Base-by-base conservation (phyloP, 2,113 vertebrate species). In the Istiophorus platypterus region DNA sequence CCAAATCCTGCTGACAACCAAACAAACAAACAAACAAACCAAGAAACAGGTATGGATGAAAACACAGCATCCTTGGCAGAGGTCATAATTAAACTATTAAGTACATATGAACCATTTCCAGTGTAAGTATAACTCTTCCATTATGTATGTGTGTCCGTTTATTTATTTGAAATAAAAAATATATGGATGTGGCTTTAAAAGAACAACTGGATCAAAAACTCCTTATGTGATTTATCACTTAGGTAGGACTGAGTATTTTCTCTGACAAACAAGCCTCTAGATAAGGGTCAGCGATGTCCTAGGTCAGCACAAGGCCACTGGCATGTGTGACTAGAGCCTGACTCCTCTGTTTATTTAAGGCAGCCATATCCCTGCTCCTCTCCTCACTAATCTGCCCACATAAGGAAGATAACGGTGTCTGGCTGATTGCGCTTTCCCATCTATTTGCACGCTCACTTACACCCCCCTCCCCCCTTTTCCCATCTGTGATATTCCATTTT, bases 301-400 rank as follows among this genome's bases (percentile, higher is more conserved):
- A 29, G 83, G 84, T 89, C 87, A 81, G 27, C 27, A 45, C 66
- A 56, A 85, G 84, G 83, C 84, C 80, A 81, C 34, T 24, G 75
- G 51, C 66, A 65, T 89, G 80, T 89, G 67, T 87, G 84, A 78
- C 81, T 63, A 4, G 74, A 88, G 74, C 37, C 65, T 69, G 76
- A 89, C 85, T 89, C 57, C 17, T 20, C 10, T 93, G 89, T 94
- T 94, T 94, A 85, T 88, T 88, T 91, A 86, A 89, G 54, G 57
- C 76, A 20, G 71, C 74, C 72, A n/a, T 90, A 84, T 90, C 84
- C 82, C 75, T 68, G 81, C 82, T 81, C 85, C 88, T 88, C 88
- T 95, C 93, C 91, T 92, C 89, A 80, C 88, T 76, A 76, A 86
- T 88, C 82, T 72, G 56, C 72, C 67, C 58, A 54, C 86, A 80